Percentiles rank a stretch among this genome's conserved stretches.
Evolutionary conservation across 2,797 vertebrate species (phyloP).

Genomic region (Gallinago nigripennis): DNA sequence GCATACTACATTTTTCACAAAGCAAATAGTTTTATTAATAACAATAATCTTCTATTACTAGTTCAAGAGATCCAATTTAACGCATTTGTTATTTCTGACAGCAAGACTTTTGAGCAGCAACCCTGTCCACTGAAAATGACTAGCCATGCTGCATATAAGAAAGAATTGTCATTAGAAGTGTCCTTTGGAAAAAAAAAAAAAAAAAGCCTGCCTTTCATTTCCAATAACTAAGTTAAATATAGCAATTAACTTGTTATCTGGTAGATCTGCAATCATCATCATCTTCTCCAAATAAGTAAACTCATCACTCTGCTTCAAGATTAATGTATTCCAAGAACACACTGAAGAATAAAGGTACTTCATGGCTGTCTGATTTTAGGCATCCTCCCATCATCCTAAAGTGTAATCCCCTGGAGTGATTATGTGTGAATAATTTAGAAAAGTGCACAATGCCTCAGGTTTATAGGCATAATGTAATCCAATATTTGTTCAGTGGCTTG

Average conservation of each 20-base stretch:
- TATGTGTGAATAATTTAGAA: slow-evolving; percentile 73
- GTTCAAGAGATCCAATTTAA: slow-evolving; percentile 53
- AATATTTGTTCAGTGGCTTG: slow-evolving; percentile 45
- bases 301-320: slow-evolving; percentile 37
- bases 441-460: slow-evolving; percentile 52
- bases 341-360: slow-evolving; percentile 49
- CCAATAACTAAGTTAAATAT: slow-evolving; percentile 58
- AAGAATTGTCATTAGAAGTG: slow-evolving; percentile 21
- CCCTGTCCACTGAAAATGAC: slow-evolving; percentile 9
- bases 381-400: slow-evolving; percentile 54
- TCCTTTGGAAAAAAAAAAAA: not conserved
- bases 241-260: slow-evolving; percentile 65
- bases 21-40: slow-evolving; percentile 53
- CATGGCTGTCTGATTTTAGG: slow-evolving; percentile 62
- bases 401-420: slow-evolving; percentile 62
- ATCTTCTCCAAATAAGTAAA: slow-evolving; percentile 54
- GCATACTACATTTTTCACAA: not conserved
- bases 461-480: slow-evolving; percentile 61
- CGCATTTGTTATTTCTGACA: slow-evolving; percentile 56
- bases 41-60: slow-evolving; percentile 35
- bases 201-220: not conserved
- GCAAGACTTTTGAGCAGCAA: not conserved
- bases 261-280: slow-evolving; percentile 49
- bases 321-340: slow-evolving; percentile 65
- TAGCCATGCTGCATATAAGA: not conserved